phyloP scores from a whole-genome alignment of 2,888 invertebrate species.

The Hyles lineata region DNA sequence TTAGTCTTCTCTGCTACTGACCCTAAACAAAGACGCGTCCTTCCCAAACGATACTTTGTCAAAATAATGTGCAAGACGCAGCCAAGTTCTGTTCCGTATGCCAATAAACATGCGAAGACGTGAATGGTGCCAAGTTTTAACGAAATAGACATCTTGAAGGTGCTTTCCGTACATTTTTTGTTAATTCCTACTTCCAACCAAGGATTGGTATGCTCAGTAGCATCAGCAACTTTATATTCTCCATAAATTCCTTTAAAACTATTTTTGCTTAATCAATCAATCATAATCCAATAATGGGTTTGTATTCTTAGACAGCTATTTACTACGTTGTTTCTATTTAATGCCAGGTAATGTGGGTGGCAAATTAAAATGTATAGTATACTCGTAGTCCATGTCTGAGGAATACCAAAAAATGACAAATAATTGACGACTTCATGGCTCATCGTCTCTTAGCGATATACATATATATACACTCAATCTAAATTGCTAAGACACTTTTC shows the following conservation, averaged over 20 bases:
- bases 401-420: too few relatives aligned
- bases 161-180: background rate
- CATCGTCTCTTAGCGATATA: too few relatives aligned
- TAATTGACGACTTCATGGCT: too few relatives aligned
- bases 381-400: too few relatives aligned
- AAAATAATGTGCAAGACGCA: background rate
- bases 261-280: background rate
- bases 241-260: too few relatives aligned
- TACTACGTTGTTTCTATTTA: too few relatives aligned
- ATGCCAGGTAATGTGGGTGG: too few relatives aligned
- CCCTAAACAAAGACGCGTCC: background rate
- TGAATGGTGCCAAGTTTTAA: background rate
- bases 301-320: too few relatives aligned
- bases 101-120: background rate
- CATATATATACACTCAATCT: too few relatives aligned
- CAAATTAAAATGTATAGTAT: too few relatives aligned
- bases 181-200: background rate
- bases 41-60: background rate
- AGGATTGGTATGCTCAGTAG: background rate
- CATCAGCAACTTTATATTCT: background rate
- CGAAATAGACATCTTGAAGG: background rate
- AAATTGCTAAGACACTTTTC: too few relatives aligned
- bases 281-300: background rate
- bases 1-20: background rate
- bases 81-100: conserved; percentile 8